These are phyloP conservation scores for Acrocephalus scirpaceus DNA, from an alignment of 2,797 vertebrate genomes.

Conservation along the genomic window DNA sequence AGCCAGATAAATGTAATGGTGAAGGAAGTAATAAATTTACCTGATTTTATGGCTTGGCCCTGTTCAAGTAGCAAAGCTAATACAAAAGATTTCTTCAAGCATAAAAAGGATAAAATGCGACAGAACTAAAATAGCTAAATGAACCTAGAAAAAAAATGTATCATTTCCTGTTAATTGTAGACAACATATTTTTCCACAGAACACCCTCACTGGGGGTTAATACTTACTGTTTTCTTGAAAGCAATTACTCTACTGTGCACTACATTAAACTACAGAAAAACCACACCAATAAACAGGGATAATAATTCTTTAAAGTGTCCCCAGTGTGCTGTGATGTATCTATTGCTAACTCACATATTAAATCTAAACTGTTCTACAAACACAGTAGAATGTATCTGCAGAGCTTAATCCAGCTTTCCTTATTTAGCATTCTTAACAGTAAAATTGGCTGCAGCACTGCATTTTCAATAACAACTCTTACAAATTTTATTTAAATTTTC, in stretches of 20 bases:
- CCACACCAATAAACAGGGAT: slow-evolving; percentile 49
- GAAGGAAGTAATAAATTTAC: slow-evolving; percentile 38
- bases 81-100: slow-evolving; percentile 33
- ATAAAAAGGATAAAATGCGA: neutral
- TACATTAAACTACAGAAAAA: slow-evolving; percentile 24
- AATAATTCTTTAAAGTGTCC: slow-evolving; percentile 51
- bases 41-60: slow-evolving; percentile 7
- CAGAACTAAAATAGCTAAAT: neutral
- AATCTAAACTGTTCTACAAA: slow-evolving; percentile 43
- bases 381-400: neutral
- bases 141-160: slow-evolving; percentile 15
- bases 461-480: neutral
- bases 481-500: neutral
- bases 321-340: slow-evolving; percentile 29
- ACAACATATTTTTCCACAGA: slow-evolving; percentile 28
- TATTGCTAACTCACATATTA: slow-evolving; percentile 35
- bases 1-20: neutral
- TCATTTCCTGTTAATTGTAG: slow-evolving; percentile 47
- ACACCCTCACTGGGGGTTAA: neutral
- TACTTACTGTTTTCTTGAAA: slow-evolving; percentile 55
- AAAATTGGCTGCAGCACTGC: neutral
- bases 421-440: slow-evolving; percentile 5
- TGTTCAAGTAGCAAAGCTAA: slow-evolving; percentile 15
- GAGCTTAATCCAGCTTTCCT: neutral
- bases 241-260: slow-evolving; percentile 14